Evolutionary conservation across 2,888 invertebrate genomes (phyloP).

Genomic region (Noctuana brunneofusca): DNA sequence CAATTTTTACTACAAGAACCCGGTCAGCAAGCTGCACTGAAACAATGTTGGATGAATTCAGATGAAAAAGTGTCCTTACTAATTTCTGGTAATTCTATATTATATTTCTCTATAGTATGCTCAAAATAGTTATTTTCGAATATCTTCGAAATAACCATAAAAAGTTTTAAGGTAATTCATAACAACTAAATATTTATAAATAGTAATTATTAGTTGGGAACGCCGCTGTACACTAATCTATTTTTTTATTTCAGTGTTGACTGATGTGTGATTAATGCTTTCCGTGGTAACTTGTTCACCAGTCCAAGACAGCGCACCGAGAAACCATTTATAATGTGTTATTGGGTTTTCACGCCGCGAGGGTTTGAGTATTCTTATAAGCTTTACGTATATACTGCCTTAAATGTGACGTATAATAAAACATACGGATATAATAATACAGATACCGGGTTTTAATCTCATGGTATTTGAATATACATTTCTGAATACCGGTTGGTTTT

Average conservation of each 20-base stretch:
- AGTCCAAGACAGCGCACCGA: slow-evolving; percentile 22
- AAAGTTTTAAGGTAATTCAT: no score
- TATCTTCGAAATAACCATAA: no score
- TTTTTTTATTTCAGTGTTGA: slow-evolving; percentile 1
- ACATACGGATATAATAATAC: background rate
- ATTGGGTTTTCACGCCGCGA: slow-evolving; percentile 29
- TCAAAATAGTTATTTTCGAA: no score
- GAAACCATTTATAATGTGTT: slow-evolving; percentile 35
- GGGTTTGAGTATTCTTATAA: slow-evolving; percentile 2
- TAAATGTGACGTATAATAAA: background rate
- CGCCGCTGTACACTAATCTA: background rate
- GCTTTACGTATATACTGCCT: background rate
- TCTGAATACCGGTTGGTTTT: background rate
- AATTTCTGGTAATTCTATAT: no score
- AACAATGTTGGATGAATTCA: no score
- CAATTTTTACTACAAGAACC: no score
- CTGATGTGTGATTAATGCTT: slow-evolving; percentile 29
- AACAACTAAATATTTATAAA: no score
- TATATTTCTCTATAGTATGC: no score
- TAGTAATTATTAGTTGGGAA: no score
- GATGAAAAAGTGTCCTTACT: no score
- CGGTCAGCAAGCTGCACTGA: no score
- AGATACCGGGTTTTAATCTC: background rate
- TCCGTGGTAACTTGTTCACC: slow-evolving; percentile 25
- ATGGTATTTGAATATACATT: slow-evolving; percentile 1